Evolutionary conservation across 2,888 invertebrate genomes (phyloP).

Genomic region (Caenorhabditis afra): DNA sequence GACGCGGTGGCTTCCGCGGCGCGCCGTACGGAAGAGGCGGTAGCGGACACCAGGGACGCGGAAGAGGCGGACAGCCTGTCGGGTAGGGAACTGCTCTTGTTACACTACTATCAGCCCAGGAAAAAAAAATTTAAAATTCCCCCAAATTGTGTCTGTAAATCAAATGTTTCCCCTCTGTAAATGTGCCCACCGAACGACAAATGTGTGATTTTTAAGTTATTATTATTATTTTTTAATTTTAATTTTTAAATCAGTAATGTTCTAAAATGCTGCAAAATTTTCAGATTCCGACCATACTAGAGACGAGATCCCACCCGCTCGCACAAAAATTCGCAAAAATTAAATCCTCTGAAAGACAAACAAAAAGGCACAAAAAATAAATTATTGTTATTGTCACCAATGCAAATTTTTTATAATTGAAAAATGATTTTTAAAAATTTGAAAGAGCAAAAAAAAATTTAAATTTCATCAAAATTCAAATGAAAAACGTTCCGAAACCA

Average conservation of each 20-base stretch:
- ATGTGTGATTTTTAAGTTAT: not conserved
- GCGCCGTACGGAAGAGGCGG: conserved; percentile 1
- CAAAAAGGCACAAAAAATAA: not conserved
- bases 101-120: not conserved
- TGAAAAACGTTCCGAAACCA: not conserved
- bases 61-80: conserved; percentile 53
- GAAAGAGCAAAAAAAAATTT: conserved; percentile 21
- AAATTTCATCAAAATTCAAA: not conserved
- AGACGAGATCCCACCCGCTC: conserved; percentile 19
- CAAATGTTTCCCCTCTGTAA: too few relatives aligned
- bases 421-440: not conserved
- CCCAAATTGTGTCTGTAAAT: too few relatives aligned
- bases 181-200: too few relatives aligned
- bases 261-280: conserved; percentile 17
- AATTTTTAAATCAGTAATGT: not conserved
- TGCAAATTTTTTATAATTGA: not conserved
- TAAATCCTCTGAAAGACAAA: conserved; percentile 10
- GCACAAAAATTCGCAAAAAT: conserved; percentile 18
- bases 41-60: conserved; percentile 52
- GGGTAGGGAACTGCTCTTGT: conserved; percentile 37
- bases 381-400: not conserved
- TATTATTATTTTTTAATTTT: too few relatives aligned
- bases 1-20: conserved; percentile 49
- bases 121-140: too few relatives aligned
- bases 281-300: conserved; percentile 52